Conservation (phyloP, 2,888 invertebrate species). For the Mimachlamys varia region DNA sequence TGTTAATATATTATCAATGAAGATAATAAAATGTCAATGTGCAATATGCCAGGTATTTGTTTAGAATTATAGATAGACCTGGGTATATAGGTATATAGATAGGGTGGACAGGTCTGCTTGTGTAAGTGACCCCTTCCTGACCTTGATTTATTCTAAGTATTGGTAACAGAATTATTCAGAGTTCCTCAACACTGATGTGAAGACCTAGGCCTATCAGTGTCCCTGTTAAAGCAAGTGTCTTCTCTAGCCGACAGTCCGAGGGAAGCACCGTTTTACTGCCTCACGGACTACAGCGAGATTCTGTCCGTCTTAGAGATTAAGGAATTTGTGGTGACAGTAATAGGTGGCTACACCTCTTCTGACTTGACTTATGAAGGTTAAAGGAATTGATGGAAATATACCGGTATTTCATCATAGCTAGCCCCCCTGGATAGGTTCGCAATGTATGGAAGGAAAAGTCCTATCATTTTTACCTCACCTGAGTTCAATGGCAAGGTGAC, state of each 20-base stretch:
- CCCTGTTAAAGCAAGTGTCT: neutral
- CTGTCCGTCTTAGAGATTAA: neutral
- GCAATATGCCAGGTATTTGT: neutral
- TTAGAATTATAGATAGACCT: neutral
- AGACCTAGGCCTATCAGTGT: neutral
- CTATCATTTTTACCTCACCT: neutral
- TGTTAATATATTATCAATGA: neutral
- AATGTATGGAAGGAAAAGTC: neutral
- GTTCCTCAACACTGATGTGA: neutral
- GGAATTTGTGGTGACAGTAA: neutral
- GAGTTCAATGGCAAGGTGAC: neutral
- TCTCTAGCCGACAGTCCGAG: neutral
- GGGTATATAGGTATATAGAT: too few species aligned
- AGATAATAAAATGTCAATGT: neutral
- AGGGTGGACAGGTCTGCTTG: neutral
- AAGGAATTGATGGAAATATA: neutral
- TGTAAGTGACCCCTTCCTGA: neutral
- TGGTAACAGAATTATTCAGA: neutral
- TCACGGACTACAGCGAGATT: neutral
- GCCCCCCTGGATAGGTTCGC: neutral
- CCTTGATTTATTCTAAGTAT: neutral
- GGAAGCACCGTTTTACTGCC: neutral
- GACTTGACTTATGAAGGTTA: neutral
- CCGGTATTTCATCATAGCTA: neutral
- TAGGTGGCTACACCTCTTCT: neutral